phyloP scores from a whole-genome alignment of 2,113 vertebrate species.

The Todiramphus saurophagus region DNA sequence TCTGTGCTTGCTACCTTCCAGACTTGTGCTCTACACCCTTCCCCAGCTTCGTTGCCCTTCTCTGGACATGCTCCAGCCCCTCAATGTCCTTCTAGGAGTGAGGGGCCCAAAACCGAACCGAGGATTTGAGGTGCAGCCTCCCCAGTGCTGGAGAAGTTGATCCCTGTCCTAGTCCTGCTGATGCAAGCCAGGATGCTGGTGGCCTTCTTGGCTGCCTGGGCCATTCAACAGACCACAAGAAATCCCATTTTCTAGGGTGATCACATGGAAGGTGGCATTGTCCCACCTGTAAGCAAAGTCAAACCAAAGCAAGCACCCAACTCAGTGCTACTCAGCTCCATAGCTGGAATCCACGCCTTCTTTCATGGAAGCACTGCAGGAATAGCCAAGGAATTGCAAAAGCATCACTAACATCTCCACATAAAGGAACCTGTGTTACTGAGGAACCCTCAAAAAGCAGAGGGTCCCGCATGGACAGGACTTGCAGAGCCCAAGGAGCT shows the following conservation, averaged over 20 bases:
- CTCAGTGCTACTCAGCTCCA: rapidly evolving
- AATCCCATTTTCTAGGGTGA: not conserved
- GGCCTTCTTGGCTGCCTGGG: not conserved
- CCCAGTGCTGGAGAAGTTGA: not conserved
- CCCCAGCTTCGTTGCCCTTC: not conserved
- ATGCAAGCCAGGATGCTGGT: not conserved
- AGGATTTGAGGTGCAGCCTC: not conserved
- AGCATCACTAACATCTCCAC: not conserved
- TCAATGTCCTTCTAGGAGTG: not conserved
- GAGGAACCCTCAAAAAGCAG: not conserved
- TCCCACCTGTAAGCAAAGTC: not conserved
- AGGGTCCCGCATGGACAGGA: not conserved
- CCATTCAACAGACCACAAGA: not conserved
- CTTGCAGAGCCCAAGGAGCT: not conserved
- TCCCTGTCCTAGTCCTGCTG: not conserved
- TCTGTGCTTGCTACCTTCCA: not conserved
- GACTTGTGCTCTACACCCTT: not conserved
- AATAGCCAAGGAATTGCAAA: not conserved
- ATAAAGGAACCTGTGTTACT: not conserved
- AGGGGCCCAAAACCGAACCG: not conserved
- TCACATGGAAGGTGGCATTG: not conserved
- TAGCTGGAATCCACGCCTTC: not conserved
- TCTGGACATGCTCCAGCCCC: not conserved
- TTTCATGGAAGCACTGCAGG: rapidly evolving
- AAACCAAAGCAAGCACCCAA: not conserved